These are phyloP conservation scores for Thunnus albacares DNA, from an alignment of 2,797 vertebrate species.

Conservation along the genomic window DNA sequence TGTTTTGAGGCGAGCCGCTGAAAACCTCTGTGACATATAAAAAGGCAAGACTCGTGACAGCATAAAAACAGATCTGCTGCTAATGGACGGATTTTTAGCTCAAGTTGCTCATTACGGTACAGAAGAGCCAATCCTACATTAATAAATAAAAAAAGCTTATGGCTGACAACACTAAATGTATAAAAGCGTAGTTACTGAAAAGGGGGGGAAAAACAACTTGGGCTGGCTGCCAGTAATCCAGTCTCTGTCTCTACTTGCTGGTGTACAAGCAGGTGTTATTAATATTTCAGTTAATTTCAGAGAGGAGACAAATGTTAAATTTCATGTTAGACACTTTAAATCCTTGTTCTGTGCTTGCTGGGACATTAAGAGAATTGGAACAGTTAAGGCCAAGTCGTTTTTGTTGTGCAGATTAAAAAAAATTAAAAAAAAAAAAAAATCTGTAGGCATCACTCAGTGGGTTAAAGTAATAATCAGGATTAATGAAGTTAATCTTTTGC, in stretches of 20 bases:
- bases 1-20: slow-evolving; percentile 15
- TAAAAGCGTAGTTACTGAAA: neutral
- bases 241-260: slow-evolving; percentile 56
- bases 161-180: slow-evolving; percentile 6
- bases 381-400: slow-evolving; percentile 58
- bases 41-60: slow-evolving; percentile 13
- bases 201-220: slow-evolving; percentile 13
- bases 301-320: slow-evolving; percentile 60
- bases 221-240: slow-evolving; percentile 48
- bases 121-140: slow-evolving; percentile 36
- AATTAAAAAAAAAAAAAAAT: slow-evolving; percentile 10
- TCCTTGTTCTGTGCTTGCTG: slow-evolving; percentile 54
- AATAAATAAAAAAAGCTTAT: slow-evolving; percentile 25
- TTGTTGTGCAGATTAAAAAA: slow-evolving; percentile 58
- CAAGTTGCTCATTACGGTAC: slow-evolving; percentile 15
- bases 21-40: slow-evolving; percentile 16
- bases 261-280: slow-evolving; percentile 56
- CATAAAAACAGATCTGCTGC: slow-evolving; percentile 2
- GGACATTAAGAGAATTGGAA: slow-evolving; percentile 55
- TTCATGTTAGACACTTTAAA: slow-evolving; percentile 69
- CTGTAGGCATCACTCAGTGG: slow-evolving; percentile 74
- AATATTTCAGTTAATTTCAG: slow-evolving; percentile 62
- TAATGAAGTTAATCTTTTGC: slow-evolving; percentile 84
- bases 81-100: slow-evolving; percentile 61
- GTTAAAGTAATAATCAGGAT: slow-evolving; percentile 81